Base-by-base conservation (phyloP, 92 coral and sea anemone genomes). In the Phymanthus crucifer region DNA sequence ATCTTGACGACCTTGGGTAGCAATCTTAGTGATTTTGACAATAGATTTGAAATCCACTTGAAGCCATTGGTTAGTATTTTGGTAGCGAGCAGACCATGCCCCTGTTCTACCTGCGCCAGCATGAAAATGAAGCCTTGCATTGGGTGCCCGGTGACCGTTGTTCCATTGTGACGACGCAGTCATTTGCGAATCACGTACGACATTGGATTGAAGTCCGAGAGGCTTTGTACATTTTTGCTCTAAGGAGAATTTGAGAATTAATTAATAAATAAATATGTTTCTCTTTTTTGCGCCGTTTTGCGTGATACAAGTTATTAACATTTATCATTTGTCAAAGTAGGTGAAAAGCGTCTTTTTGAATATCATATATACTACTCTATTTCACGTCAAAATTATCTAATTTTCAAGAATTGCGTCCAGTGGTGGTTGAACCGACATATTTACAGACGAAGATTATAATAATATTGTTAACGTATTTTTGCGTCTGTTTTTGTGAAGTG, bases 1-100 rank as follows among this genome's bases (percentile, higher is more conserved):
- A 40, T 77, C 81, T 40, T 77, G 81, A 27, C 81, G 66, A 16
- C 81, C 81, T 38, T 77, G 81, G 5, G 81, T 77, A 11, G 52
- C 72, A 27, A 66, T 19, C 21, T 72, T 71, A 1, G 71, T 5
- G 38, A 77, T 37, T 19, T 77, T 68, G 32, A 40, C 45, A 32
- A 77, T 38, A 2, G 61, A 64, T 2, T 57, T 29, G 29, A 77
- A 64, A 52, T 66, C 46, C 8, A 61, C 71, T 76, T 76, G 80
- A 2, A 76, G 69, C 79, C 79, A 75, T 56, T 75, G 79, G 4
- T 56, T 32, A 33, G 14, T 37, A 24, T 76, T 76, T 71, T 76
- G 58, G 37, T 9, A 19, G 35, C 54, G 34, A 26, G 80, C 40
- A 17, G 80, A 76, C 80, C 80, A 76, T 17, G 54, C 80, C 36